A percentile compares a stretch with the other conserved stretches of the same genome.
These are phyloP conservation scores for Xiphorhynchus erythropygius DNA, from an alignment of 2,797 vertebrate genomes.

Conservation along the genomic window DNA sequence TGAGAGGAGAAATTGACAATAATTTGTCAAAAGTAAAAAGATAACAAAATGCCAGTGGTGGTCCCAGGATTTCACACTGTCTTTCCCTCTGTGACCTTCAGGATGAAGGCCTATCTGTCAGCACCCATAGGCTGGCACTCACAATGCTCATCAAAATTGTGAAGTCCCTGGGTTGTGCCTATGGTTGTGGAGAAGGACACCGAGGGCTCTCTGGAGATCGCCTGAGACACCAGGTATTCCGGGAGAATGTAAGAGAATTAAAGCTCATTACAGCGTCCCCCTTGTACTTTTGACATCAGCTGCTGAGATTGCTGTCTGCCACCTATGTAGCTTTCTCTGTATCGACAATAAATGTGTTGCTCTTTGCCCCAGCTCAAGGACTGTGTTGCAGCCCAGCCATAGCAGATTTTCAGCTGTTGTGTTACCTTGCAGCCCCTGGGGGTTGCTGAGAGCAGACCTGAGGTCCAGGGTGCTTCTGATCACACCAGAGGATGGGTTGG, in stretches of 20 bases:
- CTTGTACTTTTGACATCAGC: slow-evolving; percentile 56
- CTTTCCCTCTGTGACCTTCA: slow-evolving; percentile 56
- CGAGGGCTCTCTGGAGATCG: slow-evolving; percentile 96
- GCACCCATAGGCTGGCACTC: slow-evolving; percentile 91
- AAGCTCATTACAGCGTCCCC: slow-evolving; percentile 69
- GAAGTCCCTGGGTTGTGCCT: slow-evolving; percentile 96
- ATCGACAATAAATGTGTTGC: slow-evolving; percentile 11
- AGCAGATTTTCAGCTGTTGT: neutral
- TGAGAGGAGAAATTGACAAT: neutral
- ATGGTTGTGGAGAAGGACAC: slow-evolving; percentile 97
- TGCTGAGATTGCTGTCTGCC: slow-evolving; percentile 64
- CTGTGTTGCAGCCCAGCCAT: slow-evolving; percentile 26
- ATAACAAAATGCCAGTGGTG: neutral
- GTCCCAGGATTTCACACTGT: neutral
- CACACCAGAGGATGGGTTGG: neutral
- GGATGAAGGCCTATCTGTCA: slow-evolving; percentile 83
- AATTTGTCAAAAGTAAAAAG: neutral
- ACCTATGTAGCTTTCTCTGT: slow-evolving; percentile 53
- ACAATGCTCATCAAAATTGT: slow-evolving; percentile 99
- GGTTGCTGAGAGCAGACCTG: neutral
- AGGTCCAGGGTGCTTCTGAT: neutral
- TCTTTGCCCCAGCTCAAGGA: neutral
- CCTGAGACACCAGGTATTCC: slow-evolving; percentile 91
- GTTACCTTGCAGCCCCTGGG: neutral
- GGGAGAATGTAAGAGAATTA: slow-evolving; percentile 79